Evolutionary conservation across 2,888 invertebrate species (phyloP).

Genomic region (Lithosia quadra): DNA sequence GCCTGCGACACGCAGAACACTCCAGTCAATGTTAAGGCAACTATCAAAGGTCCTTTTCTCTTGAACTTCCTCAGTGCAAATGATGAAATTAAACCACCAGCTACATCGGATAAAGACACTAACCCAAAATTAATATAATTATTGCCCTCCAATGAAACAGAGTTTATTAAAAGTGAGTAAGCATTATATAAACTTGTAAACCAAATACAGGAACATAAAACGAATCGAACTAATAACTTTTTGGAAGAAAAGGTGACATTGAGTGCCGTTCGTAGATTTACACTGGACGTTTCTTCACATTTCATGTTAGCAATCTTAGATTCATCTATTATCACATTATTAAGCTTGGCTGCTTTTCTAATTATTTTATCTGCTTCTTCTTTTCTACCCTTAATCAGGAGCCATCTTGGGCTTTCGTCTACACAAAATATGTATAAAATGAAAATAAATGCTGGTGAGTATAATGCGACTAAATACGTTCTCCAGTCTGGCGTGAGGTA

Average conservation of each 20-base stretch:
- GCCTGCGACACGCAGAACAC: conserved; percentile 37
- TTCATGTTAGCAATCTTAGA: conserved; percentile 55
- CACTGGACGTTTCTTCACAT: conserved; percentile 51
- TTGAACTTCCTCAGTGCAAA: conserved; percentile 82
- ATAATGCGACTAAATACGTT: conserved; percentile 87
- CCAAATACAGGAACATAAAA: conserved; percentile 68
- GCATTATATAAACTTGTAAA: conserved; percentile 77
- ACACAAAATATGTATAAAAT: conserved; percentile 88
- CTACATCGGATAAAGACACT: conserved; percentile 85
- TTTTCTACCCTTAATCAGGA: conserved; percentile 89
- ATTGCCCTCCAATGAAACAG: conserved; percentile 90
- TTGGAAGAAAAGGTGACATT: conserved; percentile 54
- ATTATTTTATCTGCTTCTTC: conserved; percentile 88
- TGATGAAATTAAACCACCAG: conserved; percentile 84
- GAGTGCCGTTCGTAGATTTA: conserved; percentile 23
- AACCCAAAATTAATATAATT: conserved; percentile 91
- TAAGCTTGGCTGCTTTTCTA: conserved; percentile 83
- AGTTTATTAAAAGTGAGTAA: conserved; percentile 89
- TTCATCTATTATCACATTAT: conserved; percentile 60
- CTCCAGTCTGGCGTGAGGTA: conserved; percentile 88
- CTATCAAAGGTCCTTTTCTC: conserved; percentile 74
- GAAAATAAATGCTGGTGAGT: conserved; percentile 89
- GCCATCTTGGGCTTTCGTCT: conserved; percentile 91
- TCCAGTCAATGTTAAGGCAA: conserved; percentile 33
- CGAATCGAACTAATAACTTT: conserved; percentile 59